phyloP scores from a whole-genome alignment of 2,113 vertebrate genomes.

The Phyllopteryx taeniolatus region DNA sequence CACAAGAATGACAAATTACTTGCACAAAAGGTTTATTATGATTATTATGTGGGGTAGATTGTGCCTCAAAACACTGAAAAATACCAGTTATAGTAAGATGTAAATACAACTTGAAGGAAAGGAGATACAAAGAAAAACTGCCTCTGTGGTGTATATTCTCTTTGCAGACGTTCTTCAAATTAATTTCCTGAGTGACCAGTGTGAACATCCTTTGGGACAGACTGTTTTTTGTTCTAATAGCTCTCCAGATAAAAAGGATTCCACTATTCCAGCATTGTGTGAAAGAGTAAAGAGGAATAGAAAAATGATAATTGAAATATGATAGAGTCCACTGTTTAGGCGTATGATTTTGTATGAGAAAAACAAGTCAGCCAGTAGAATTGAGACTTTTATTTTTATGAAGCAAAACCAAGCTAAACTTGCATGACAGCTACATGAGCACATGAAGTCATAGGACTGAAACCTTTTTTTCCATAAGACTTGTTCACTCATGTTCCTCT shows the following conservation, averaged over 20 bases:
- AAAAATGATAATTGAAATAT: background rate
- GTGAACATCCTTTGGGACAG: background rate
- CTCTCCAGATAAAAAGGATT: background rate
- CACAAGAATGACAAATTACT: conserved; percentile 66
- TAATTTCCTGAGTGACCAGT: background rate
- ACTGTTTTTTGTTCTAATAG: background rate
- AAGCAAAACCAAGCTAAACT: background rate
- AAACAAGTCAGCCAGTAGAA: background rate
- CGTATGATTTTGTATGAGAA: background rate
- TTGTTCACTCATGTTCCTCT: background rate
- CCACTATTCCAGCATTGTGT: background rate
- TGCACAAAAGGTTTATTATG: conserved; percentile 58
- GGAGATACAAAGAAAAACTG: background rate
- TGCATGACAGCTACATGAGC: background rate
- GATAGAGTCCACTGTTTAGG: background rate
- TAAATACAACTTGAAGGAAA: background rate
- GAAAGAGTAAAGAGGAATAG: background rate
- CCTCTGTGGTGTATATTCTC: background rate
- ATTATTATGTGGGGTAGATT: conserved; percentile 30
- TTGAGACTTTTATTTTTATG: background rate
- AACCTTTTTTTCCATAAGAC: background rate
- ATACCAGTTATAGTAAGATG: background rate
- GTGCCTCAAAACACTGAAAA: conserved; percentile 29
- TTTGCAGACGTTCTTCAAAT: background rate
- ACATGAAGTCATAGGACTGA: background rate